Base-by-base conservation (phyloP, 1,140 invertebrate species). In the Sipha flava region DNA sequence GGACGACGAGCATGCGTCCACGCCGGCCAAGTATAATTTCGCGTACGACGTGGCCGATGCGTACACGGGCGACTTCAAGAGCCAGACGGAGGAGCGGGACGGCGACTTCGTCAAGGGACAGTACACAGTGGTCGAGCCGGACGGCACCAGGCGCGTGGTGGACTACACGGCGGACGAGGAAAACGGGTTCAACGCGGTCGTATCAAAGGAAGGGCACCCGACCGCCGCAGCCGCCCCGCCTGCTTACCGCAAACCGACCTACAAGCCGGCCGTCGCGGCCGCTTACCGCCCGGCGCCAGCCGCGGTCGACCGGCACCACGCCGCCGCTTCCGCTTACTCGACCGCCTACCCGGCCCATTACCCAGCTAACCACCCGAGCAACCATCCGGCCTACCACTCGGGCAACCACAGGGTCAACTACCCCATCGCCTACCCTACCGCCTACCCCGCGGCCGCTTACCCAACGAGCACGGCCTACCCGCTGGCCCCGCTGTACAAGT, bases 91-190 rank as follows among this genome's bases (percentile, higher is more conserved):
- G 84, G 86, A 87, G 12, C 86, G 90, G 54, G 87, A 89, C 73
- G 88, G 88, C 84, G 88, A 85, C 81, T 87, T 86, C 81, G 89
- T 91, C 10, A 88, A 88, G 45, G 92, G 92, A 81, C 90, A 92
- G 83, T 93, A 93, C 85, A 91, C 90, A 6, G 85, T 93, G 82
- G 91, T 91, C 81, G 92, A 93, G 84, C 91, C 92, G 49, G 92
- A 93, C 86, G 92, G 92, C 66, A 91, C 91, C 68, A 89, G 91
- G 64, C 88, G 92, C 80, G 92, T 90, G 1, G 92, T 93, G 26
- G 89, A 92, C 85, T 94, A 94, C 84, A 89, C 90, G 54, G 91
- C 91, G 10, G 92, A 92, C 83, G 91, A 90, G 86, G 89, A 92
- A 82, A 91, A 90, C 80, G 92, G 91, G 84, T 93, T 93, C 86